Evolutionary conservation across 1,140 invertebrate genomes (phyloP).

Genomic region (Polyergus mexicanus): DNA sequence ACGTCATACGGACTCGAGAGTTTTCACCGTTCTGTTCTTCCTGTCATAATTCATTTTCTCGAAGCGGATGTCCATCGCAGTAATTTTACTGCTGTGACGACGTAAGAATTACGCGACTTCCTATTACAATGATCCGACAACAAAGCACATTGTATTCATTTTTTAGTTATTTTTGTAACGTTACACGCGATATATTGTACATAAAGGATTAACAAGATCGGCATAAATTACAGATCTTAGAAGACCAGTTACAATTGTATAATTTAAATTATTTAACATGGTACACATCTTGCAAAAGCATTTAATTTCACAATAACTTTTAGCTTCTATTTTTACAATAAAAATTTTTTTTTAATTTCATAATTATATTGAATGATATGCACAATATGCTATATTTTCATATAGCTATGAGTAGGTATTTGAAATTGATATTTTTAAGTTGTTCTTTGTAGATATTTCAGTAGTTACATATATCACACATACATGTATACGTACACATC

Average conservation of each 20-base stretch:
- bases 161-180: no score
- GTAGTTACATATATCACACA: not conserved
- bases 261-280: not conserved
- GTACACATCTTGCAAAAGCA: not conserved
- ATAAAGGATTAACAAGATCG: conserved; percentile 5
- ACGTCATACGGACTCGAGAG: conserved; percentile 38
- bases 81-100: conserved; percentile 10
- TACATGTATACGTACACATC: not conserved
- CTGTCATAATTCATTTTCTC: conserved; percentile 53
- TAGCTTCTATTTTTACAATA: not conserved
- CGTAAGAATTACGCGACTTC: conserved; percentile 59
- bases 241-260: not conserved
- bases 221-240: conserved; percentile 13
- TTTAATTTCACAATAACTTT: not conserved
- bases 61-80: conserved; percentile 33
- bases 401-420: not conserved
- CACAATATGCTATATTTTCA: not conserved
- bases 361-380: not conserved
- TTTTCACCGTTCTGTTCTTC: conserved; percentile 68
- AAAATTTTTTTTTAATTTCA: not conserved
- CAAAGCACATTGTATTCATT: conserved; percentile 13
- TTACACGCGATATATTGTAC: not conserved
- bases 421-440: conserved; percentile 1
- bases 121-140: conserved; percentile 10
- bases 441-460: not conserved